Evolutionary conservation across 2,113 vertebrate genomes (phyloP).

Genomic region (Chionis minor): DNA sequence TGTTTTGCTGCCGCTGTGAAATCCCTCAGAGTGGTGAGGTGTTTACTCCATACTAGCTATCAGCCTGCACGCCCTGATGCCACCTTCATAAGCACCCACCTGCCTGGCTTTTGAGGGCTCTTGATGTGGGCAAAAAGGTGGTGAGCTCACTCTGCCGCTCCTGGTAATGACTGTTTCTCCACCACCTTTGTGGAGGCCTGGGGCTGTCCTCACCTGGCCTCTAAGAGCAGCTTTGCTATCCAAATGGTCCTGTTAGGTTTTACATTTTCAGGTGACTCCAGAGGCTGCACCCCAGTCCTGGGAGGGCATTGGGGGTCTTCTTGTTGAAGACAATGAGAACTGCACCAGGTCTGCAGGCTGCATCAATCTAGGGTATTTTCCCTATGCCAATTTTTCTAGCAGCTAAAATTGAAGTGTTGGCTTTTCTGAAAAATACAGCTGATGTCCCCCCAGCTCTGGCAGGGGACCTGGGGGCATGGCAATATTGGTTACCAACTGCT

Average conservation of each 20-base stretch:
- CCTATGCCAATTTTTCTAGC: neutral
- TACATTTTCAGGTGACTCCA: neutral
- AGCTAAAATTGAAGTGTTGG: neutral
- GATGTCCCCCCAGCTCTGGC: neutral
- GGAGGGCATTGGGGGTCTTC: neutral
- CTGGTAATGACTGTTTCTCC: neutral
- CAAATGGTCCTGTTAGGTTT: rapidly evolving
- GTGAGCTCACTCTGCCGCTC: neutral
- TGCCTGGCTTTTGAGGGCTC: neutral
- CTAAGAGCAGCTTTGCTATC: neutral
- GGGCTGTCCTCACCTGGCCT: neutral
- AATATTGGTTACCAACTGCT: neutral
- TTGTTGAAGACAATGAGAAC: neutral
- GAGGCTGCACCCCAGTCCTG: neutral
- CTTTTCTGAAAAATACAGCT: neutral
- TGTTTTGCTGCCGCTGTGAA: neutral
- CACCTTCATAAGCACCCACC: neutral
- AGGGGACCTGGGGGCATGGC: neutral
- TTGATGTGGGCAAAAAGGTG: neutral
- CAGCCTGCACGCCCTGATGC: rapidly evolving
- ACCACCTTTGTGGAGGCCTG: neutral
- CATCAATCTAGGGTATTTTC: neutral
- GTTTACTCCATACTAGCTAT: neutral
- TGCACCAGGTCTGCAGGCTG: neutral
- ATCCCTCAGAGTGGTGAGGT: neutral